phyloP scores from a whole-genome alignment of 2,113 vertebrate species.

The Vidua chalybeata region DNA sequence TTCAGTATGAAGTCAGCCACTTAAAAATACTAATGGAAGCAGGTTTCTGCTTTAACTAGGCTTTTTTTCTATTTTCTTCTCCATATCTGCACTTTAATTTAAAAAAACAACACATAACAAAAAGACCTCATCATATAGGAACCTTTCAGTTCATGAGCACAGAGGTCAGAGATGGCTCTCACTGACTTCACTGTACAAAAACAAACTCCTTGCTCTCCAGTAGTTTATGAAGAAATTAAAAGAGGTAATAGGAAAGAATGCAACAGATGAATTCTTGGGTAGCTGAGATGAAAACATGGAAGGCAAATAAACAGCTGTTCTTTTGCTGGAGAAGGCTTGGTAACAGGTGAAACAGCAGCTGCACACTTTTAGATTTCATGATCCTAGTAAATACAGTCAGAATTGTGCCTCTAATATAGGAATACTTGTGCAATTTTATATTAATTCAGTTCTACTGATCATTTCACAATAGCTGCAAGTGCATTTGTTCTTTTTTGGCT shows the following conservation, averaged over 20 bases:
- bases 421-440: not conserved
- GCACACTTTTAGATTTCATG: not conserved
- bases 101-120: not conserved
- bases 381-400: not conserved
- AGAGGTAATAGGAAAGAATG: not conserved
- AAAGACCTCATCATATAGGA: not conserved
- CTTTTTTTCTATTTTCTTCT: not conserved
- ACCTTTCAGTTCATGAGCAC: not conserved
- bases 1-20: not conserved
- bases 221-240: not conserved
- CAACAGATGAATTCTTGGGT: not conserved
- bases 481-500: not conserved
- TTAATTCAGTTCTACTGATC: not conserved
- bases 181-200: not conserved
- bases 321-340: not conserved
- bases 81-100: not conserved
- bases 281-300: not conserved
- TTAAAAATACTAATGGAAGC: not conserved
- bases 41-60: not conserved
- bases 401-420: not conserved
- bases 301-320: conserved; percentile 28
- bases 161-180: not conserved
- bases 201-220: not conserved
- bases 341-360: conserved; percentile 42
- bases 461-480: not conserved